A percentile compares a stretch with the other conserved stretches of the same genome.
These are phyloP conservation scores for Eubasilissa splendida DNA, from an alignment of 2,888 invertebrate genomes.

Conservation along the genomic window DNA sequence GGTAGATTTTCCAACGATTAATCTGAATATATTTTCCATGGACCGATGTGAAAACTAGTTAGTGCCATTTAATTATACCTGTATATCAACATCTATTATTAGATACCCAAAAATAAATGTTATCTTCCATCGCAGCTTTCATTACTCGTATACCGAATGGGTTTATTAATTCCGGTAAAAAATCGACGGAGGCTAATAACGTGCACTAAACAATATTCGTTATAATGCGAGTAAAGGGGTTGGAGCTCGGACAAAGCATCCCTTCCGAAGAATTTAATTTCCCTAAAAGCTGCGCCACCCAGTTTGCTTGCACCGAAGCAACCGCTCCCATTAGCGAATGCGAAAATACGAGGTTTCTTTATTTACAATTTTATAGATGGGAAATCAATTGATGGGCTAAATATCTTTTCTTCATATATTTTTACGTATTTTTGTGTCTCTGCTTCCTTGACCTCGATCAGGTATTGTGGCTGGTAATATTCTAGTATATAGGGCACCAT, in stretches of 20 bases:
- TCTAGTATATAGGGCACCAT: too few species aligned
- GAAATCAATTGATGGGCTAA: background rate
- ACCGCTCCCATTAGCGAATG: background rate
- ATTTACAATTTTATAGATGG: too few species aligned
- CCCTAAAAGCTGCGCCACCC: conserved; percentile 34
- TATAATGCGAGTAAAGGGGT: conserved; percentile 25
- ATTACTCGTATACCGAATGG: conserved; percentile 13
- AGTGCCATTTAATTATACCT: conserved; percentile 3
- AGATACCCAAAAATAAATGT: background rate
- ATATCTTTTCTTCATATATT: too few species aligned
- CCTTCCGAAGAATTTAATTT: conserved; percentile 46
- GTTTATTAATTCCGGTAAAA: conserved; percentile 30
- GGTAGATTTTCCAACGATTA: too few species aligned
- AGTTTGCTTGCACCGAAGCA: background rate
- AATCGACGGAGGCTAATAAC: conserved; percentile 36
- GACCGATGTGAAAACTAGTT: background rate
- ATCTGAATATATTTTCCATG: background rate
- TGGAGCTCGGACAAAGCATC: conserved; percentile 27
- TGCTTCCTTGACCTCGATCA: too few species aligned
- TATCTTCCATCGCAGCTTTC: conserved; percentile 32
- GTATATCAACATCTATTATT: background rate
- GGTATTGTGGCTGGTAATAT: too few species aligned
- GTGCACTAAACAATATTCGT: conserved; percentile 25
- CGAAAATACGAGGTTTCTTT: background rate
- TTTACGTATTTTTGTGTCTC: too few species aligned